Conservation (phyloP, 1,140 invertebrate species). For the Yoshiicerus persimilis region DNA sequence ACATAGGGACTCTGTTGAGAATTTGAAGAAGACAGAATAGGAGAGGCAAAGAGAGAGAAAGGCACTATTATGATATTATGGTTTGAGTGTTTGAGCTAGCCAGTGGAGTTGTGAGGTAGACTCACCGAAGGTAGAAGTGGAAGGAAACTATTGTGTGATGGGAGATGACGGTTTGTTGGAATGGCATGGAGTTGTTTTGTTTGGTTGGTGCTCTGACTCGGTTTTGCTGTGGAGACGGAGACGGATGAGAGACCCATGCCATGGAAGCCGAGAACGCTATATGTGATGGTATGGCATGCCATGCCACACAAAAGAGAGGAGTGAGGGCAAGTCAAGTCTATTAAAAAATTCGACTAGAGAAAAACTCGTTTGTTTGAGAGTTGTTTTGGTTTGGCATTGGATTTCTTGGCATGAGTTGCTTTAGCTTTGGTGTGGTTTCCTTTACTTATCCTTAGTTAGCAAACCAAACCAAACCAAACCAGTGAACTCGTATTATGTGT, state of each 20-base stretch:
- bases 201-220: background rate
- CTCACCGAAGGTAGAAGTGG: background rate
- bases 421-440: background rate
- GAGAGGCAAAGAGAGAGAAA: no score
- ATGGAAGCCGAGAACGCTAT: background rate
- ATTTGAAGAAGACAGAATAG: no score
- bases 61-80: no score
- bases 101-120: no score
- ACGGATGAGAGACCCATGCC: background rate
- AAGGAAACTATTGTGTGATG: background rate
- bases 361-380: slow-evolving; percentile 35
- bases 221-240: background rate
- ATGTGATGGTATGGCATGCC: background rate
- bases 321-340: slow-evolving; percentile 24
- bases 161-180: background rate
- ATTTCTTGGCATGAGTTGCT: background rate
- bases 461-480: background rate
- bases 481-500: background rate
- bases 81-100: no score
- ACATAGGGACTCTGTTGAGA: no score
- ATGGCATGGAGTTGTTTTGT: background rate
- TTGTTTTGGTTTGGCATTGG: background rate
- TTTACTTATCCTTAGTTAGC: background rate
- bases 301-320: slow-evolving; percentile 16
- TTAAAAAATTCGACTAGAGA: slow-evolving; percentile 37